A percentile compares a stretch with the other conserved stretches of the same genome.
These are phyloP conservation scores for Amphipoea oculea DNA, from an alignment of 2,888 invertebrate species.

Conservation along the genomic window DNA sequence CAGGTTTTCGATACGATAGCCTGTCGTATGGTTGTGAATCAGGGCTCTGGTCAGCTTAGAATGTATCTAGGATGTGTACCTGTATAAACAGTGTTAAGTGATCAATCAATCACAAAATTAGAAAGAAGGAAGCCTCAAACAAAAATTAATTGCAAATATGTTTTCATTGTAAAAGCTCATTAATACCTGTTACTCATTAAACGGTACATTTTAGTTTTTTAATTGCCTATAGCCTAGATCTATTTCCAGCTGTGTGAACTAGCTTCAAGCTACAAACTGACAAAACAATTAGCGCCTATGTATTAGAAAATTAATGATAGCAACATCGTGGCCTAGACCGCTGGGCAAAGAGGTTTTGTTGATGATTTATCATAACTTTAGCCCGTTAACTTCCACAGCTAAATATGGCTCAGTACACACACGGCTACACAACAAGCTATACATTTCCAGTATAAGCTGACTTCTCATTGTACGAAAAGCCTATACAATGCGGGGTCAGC, in stretches of 20 bases:
- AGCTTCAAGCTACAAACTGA: slow-evolving; percentile 50
- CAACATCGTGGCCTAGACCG: background rate
- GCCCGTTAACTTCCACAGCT: background rate
- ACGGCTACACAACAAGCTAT: no score
- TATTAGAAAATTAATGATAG: slow-evolving; percentile 51
- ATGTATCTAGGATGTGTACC: background rate
- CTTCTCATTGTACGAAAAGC: no score
- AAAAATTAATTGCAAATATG: slow-evolving; percentile 22
- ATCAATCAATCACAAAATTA: slow-evolving; percentile 32
- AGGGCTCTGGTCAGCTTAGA: background rate
- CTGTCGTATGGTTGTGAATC: no score
- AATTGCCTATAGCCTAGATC: slow-evolving; percentile 50
- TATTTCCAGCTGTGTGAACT: slow-evolving; percentile 34
- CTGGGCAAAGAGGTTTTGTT: background rate
- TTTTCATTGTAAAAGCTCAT: slow-evolving; percentile 26
- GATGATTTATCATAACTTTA: slow-evolving; percentile 12
- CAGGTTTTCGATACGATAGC: no score
- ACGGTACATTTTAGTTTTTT: slow-evolving; percentile 44
- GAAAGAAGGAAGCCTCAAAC: slow-evolving; percentile 10
- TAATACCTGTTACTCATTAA: slow-evolving; percentile 16
- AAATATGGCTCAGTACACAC: slow-evolving; percentile 2
- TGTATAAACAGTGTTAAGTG: background rate
- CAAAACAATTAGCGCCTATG: slow-evolving; percentile 51
- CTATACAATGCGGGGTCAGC: no score
- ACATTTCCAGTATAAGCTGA: no score